Conservation (phyloP, 2,797 vertebrate species). For the Naso thynnoides region DNA sequence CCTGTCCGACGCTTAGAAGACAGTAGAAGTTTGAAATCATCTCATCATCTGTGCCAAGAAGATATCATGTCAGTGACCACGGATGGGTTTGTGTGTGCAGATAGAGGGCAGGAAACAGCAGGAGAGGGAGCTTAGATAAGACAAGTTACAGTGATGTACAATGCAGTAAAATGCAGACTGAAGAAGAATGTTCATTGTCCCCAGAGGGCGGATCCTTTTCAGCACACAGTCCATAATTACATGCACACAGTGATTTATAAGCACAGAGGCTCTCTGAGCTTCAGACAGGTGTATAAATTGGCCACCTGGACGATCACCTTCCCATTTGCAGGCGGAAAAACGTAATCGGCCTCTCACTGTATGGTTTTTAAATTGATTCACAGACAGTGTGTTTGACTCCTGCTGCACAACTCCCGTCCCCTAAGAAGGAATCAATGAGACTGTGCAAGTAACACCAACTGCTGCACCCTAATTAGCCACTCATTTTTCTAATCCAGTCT, state of each 20-base stretch:
- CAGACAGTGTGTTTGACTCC: conserved; percentile 37
- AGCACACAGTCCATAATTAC: conserved; percentile 52
- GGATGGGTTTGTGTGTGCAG: conserved; percentile 23
- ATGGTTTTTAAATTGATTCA: conserved; percentile 63
- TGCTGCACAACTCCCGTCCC: conserved; percentile 43
- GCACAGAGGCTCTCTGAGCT: conserved; percentile 39
- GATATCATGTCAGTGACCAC: conserved; percentile 39
- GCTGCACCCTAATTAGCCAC: conserved; percentile 65
- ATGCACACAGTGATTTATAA: conserved; percentile 68
- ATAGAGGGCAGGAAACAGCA: conserved; percentile 8
- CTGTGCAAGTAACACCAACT: conserved; percentile 45
- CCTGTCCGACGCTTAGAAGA: conserved; percentile 22
- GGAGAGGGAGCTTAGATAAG: conserved; percentile 6
- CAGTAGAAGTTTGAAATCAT: conserved; percentile 39
- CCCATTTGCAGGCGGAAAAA: conserved; percentile 55
- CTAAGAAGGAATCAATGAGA: conserved; percentile 57
- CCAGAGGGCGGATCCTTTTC: conserved; percentile 53
- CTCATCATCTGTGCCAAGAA: conserved; percentile 26
- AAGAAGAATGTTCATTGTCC: conserved; percentile 45
- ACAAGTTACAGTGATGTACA: conserved; percentile 23
- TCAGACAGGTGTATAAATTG: conserved; percentile 66
- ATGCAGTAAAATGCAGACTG: conserved; percentile 41
- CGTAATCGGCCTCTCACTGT: conserved; percentile 45
- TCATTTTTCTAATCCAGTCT: conserved; percentile 56
- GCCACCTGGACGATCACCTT: conserved; percentile 52